Evolutionary conservation across 1,140 invertebrate species (phyloP), one percentile per base, ranked within the genome.

Genomic region (Augochlora pura): DNA sequence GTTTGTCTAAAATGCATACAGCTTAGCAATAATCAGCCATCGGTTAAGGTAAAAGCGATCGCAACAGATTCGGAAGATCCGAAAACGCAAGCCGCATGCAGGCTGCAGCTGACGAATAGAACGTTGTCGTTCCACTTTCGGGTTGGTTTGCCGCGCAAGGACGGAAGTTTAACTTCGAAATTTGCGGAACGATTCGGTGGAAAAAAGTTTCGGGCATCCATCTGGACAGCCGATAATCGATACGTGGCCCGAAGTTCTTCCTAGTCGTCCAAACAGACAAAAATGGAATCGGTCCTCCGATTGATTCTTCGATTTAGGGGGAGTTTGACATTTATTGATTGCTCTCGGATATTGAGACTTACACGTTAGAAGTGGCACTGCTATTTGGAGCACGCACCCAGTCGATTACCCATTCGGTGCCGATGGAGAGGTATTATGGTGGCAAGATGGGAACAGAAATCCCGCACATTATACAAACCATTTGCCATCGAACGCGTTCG

Each of bases 151-250:
- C 46, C 74, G 25, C 25, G 23, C 60, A 16, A 23, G 52, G 21
- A 57, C 25, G 25, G 63, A 81, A 84, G 73, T 85, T 77, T 46
- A 81, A 84, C 74, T 85, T 81, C 10, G 59, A 60, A 84, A 85
- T 85, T 85, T 85, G 81, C 82, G 65, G 69, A 46, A 42, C 68
- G 67, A 64, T 67, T 32, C 49, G 49, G 38, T n/a, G 42, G 42
- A 73, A 77, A 81, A 84, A 84, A 82, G 80, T 82, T 81, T 79
- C 80, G 10, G 39, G 67, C 71, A 82, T 81, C 82, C 79, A 81
- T 77, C 73, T 81, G 78, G 78, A 80, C 62, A 80, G 65, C 63
- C 81, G 64, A 85, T 85, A 85, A 85, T 85, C 84, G 66, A 84
- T 84, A 84, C 69, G 60, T 63, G 82, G n/a, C n/a, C 64, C 46